Base-by-base conservation (phyloP, 1,140 invertebrate species). In the Drepana arcuata region DNA sequence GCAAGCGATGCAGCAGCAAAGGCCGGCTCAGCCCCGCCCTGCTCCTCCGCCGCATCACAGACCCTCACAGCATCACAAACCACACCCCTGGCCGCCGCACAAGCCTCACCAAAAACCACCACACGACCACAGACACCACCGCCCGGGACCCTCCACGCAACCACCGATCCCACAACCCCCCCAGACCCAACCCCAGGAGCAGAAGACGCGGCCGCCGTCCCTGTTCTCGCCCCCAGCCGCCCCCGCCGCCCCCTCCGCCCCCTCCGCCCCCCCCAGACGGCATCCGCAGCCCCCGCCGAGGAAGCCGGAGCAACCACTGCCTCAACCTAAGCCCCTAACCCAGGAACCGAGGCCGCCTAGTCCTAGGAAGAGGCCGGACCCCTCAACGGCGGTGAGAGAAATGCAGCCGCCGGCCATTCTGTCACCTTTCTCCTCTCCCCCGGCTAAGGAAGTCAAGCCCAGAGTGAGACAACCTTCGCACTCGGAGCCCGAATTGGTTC, bases 351-450 rank as follows among this genome's bases (percentile, higher is more conserved):
- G 51, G 33, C 61, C 60, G 1, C 48, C 48, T 1, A 71, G 69
- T 36, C 71, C 73, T 1, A 69, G 63, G 34, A 74, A 69, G 27
- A 36, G 71, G n/a, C 68, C 74, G 0, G 65, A 75, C 13, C 55
- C 67, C 0, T 45, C 61, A 1, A 29, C 59, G 3, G 71, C 68
- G 0, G 57, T 80, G 4, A 41, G 69, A 44, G 77, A 80, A 36
- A 69, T 80, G 66, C 73, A 78, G 52, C 67, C 75, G 0, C 75
- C 81, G 0, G 61, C 75, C 7, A 78, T 81, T 14, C 34, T 82
- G 1, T 82, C 78, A 0, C 79, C 82, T 0, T 77, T 84, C 55
- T 72, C 71, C 0, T 83, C 80, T 0, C 78, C 80, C 0, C 70
- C 71, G 24, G 9, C 4, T 1, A 31, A 46, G 1, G 62, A 64